These are phyloP conservation scores for Dolichoris vasculosae DNA, from an alignment of 1,140 invertebrate genomes.

Conservation along the genomic window DNA sequence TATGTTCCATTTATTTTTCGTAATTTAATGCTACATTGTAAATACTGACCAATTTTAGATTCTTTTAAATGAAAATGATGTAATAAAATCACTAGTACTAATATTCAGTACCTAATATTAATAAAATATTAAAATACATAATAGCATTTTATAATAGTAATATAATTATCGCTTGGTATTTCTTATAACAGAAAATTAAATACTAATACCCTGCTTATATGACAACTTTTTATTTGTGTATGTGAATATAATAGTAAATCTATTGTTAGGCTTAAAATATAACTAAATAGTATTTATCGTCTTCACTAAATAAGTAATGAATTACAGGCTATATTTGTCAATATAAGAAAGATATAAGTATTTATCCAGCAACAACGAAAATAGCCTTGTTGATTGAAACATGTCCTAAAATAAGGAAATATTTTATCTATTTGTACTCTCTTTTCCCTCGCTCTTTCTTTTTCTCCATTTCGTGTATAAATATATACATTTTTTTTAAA, in stretches of 20 bases:
- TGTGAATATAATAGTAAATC: too few relatives aligned
- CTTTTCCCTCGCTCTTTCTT: neutral
- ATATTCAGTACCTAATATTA: too few relatives aligned
- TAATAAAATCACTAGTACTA: neutral
- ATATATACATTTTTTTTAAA: too few relatives aligned
- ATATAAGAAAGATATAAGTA: too few relatives aligned
- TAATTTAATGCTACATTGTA: neutral
- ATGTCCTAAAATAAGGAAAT: neutral
- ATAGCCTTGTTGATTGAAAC: neutral
- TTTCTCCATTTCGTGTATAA: neutral
- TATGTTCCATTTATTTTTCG: neutral
- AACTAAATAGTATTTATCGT: too few relatives aligned
- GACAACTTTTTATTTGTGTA: neutral
- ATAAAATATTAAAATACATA: neutral
- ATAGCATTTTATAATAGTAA: neutral
- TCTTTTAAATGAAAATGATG: neutral
- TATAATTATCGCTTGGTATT: neutral
- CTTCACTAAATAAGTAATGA: neutral
- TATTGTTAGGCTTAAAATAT: too few relatives aligned
- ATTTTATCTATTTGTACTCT: neutral
- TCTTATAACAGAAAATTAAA: neutral
- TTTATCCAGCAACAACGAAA: neutral
- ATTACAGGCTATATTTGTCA: neutral
- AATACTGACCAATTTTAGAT: neutral
- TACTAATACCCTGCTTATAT: neutral